These are phyloP conservation scores for Nothocercus julius DNA, from an alignment of 2,113 vertebrate genomes.

Conservation along the genomic window DNA sequence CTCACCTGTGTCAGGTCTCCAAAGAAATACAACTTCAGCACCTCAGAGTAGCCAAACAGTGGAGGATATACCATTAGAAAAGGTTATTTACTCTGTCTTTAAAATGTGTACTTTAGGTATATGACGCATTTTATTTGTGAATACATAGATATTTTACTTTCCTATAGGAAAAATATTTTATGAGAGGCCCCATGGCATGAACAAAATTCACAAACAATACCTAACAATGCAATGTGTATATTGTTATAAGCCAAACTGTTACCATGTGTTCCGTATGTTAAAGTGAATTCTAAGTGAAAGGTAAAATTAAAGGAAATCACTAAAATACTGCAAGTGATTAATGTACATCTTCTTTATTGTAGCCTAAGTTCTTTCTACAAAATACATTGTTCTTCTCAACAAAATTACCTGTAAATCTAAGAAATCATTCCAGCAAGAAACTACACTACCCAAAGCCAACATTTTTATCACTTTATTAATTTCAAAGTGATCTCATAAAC, in stretches of 20 bases:
- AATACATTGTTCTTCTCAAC: not conserved
- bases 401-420: not conserved
- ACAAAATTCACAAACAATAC: not conserved
- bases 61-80: not conserved
- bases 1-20: not conserved
- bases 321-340: not conserved
- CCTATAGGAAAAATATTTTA: not conserved
- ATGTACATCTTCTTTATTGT: not conserved
- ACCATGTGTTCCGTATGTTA: not conserved
- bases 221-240: not conserved
- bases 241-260: not conserved
- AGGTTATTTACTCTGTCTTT: not conserved
- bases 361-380: not conserved
- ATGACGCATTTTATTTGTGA: not conserved
- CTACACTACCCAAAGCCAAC: not conserved
- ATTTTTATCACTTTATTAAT: slow-evolving; percentile 51
- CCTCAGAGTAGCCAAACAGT: not conserved
- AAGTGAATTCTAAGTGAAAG: not conserved
- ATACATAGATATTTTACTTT: not conserved
- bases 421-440: slow-evolving; percentile 31
- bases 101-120: not conserved
- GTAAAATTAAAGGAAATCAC: not conserved
- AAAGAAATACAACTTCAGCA: not conserved
- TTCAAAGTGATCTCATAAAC: slow-evolving; percentile 39
- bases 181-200: not conserved